Evolutionary conservation across 2,113 vertebrate species (phyloP), one percentile per base, ranked within the genome.

Genomic region (Struthio camelus): DNA sequence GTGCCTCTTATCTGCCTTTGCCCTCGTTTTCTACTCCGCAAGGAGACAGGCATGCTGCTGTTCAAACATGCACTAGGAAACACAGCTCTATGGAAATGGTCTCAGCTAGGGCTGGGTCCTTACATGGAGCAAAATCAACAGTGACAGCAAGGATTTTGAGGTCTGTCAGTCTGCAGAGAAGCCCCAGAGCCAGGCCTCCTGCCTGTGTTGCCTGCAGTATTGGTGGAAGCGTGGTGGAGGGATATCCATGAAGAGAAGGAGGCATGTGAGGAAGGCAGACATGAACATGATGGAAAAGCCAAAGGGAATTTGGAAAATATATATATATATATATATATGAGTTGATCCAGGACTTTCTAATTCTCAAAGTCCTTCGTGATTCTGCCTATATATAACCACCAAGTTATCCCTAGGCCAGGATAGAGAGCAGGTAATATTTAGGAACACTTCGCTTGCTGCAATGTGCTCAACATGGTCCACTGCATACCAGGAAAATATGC

Each of bases 201-300:
- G 65, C 27, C 77, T 0, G 1, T 5, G 54, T 48, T 28, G n/a
- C 61, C 69, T 10, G 61, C 18, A 10, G 30, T 2, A 0, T 7
- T 1, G 1, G 22, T 7, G 32, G 22, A 15, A 24, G 27, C 1
- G 24, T 5, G 9, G 40, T 0, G 2, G 46, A 12, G 38, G 36
- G 53, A 42, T 70, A 71, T n/a, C 61, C 32, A 11, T 5, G 4
- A 10, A 20, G 42, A 79, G 65, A 5, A 87, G 36, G 25, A 75
- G 51, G 62, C 56, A 50, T 16, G 42, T 5, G 24, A 75, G 64
- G 25, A 51, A n/a, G 59, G 48, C 19, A 40, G 44, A 17, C 18
- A 2, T 2, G 19, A 69, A 53, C 23, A 28, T n/a, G 53, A 62
- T 75, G 42, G 34, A 75, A 69, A 76, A 30, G 27, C 50, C 62